These are phyloP conservation scores for Chondrilla cf. caribensis DNA, from an alignment of 37 sponge, comb jelly and placozoan genomes.

Conservation along the genomic window DNA sequence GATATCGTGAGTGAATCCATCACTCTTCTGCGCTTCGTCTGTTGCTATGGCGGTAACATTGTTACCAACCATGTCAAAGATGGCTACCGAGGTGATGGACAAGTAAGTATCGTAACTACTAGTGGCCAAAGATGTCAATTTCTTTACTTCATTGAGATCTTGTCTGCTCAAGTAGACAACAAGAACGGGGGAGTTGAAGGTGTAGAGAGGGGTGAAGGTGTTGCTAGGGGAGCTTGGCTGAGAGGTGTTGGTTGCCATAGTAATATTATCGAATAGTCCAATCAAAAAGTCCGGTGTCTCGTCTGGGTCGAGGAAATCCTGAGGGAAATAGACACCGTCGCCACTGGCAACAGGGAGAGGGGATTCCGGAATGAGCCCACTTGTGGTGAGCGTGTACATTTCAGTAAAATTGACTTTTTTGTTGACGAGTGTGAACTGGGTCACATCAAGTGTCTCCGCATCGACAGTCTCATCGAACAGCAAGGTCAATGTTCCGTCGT, in stretches of 20 bases:
- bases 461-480: constrained; percentile 88
- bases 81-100: constrained; percentile 41
- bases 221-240: not conserved
- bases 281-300: not conserved
- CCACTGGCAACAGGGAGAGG: constrained; percentile 4
- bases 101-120: constrained; percentile 41
- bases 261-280: constrained; percentile 9
- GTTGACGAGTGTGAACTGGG: constrained; percentile 63
- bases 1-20: constrained; percentile 40
- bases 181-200: constrained; percentile 43
- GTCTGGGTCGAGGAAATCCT: constrained; percentile 2
- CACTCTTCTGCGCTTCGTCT: constrained; percentile 4
- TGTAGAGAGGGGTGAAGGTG: constrained; percentile 29
- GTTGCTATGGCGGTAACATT: constrained; percentile 28
- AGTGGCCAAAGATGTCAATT: constrained; percentile 57
- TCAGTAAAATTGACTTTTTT: not conserved
- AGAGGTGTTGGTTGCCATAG: not conserved
- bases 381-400: constrained; percentile 29
- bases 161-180: constrained; percentile 50
- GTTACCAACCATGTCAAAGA: constrained; percentile 79
- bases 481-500: constrained; percentile 71
- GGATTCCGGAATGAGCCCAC: constrained; percentile 21
- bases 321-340: constrained; percentile 32
- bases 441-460: constrained; percentile 70
- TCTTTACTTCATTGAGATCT: constrained; percentile 81